Evolutionary conservation across 1,140 invertebrate species (phyloP).

Genomic region (Nilaparvata lugens): DNA sequence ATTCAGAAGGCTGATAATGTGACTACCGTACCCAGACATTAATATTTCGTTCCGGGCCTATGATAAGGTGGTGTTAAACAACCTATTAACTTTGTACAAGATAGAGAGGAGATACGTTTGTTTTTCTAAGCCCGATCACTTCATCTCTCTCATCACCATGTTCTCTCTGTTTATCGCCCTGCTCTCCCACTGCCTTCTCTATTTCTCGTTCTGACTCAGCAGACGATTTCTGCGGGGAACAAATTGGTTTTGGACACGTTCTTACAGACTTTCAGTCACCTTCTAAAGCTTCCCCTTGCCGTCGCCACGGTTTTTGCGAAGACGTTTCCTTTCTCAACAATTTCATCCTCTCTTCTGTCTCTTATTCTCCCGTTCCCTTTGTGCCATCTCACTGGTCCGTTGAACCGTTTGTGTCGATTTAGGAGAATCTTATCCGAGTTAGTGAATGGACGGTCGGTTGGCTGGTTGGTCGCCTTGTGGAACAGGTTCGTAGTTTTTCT

Average conservation of each 20-base stretch:
- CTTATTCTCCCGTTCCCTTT: background rate
- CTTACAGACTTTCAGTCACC: background rate
- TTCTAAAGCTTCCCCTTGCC: background rate
- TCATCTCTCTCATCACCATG: no score
- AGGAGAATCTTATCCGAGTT: conserved; percentile 2
- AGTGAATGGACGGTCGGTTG: conserved; percentile 1
- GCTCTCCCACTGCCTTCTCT: background rate
- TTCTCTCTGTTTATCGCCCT: background rate
- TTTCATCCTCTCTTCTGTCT: no score
- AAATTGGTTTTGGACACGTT: conserved; percentile 6
- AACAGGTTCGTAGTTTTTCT: background rate
- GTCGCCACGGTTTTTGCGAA: background rate
- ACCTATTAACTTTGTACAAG: background rate
- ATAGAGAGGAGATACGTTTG: background rate
- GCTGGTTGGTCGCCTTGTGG: background rate
- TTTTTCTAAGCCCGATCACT: background rate
- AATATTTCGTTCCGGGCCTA: no score
- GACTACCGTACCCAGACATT: no score
- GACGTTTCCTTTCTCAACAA: no score
- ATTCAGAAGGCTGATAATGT: no score
- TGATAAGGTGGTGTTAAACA: no score
- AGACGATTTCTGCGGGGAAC: background rate
- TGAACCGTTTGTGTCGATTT: background rate
- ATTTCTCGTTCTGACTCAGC: background rate
- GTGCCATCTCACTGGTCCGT: background rate